Evolutionary conservation across 2,797 vertebrate species (phyloP), one percentile per base, ranked within the genome.

Genomic region (Pangasius mekongensis): DNA sequence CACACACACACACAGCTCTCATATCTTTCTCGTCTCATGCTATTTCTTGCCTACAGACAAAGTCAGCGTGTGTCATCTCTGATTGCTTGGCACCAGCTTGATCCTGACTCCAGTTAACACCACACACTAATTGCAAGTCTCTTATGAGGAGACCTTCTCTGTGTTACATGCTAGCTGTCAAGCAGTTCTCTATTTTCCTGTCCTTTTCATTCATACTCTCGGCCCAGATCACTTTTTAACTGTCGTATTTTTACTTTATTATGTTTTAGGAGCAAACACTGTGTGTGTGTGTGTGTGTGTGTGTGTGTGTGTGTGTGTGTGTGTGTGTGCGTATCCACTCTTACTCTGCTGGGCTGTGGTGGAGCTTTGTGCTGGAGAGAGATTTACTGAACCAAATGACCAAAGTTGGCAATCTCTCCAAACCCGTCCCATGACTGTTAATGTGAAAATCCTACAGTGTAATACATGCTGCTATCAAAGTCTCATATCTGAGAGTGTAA

Each of bases 11-110:
- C 43, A 52, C 5, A 3, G 6, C 27, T 60, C 78, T 81, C 60
- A 2, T 7, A 73, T 58, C 67, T 58, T 86, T 88, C 78, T 77
- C 77, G 49, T 88, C 83, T 74, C 69, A 9, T 64, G 82, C 86
- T 36, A 64, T 88, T 84, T 49, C 73, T 89, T 86, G 52, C 33
- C 30, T 39, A 88, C 67, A 81, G 62, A 73, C 69, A 83, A 86
- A 88, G 62, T 77, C 88, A 88, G 87, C 1, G 54, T 86, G 91
- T 90, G 90, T 89, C 86, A 74, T 90, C 90, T 86, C 90, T 87
- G 76, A 89, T 76, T 89, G 91, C 89, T 91, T 88, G 56, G 83
- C 73, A 67, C 84, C 47, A 83, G 69, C 84, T 66, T 11, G 47
- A 18, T 39, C 11, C 33, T 39, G 30, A 36, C 33, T 76, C 52